Percentiles rank a stretch among this genome's conserved stretches.
phyloP scores from a whole-genome alignment of 2,888 invertebrate genomes.

The Alloscopus bannaensis region DNA sequence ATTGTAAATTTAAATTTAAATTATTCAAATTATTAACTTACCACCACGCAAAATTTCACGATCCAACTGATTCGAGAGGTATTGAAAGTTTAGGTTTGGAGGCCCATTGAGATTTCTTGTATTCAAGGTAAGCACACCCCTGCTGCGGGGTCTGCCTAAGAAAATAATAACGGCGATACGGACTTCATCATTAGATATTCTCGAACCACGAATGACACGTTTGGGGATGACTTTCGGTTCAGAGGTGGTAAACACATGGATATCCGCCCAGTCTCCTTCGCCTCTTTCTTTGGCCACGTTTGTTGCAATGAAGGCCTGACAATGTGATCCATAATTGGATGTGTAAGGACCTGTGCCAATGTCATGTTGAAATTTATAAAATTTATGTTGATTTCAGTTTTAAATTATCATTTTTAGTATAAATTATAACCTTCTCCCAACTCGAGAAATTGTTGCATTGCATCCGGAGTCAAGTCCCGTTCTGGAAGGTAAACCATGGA shows the following conservation, averaged over 20 bases:
- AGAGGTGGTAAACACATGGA: conserved; percentile 24
- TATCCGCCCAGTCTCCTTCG: conserved; percentile 57
- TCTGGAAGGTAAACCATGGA: conserved; percentile 39
- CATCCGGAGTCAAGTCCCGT: conserved; percentile 46
- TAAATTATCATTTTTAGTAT: background rate
- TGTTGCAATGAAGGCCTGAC: conserved; percentile 44
- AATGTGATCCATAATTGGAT: conserved; percentile 22
- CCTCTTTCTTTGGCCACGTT: conserved; percentile 33
- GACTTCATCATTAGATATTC: conserved; percentile 9
- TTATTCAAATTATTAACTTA: background rate
- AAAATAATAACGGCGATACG: background rate
- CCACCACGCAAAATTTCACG: conserved; percentile 20
- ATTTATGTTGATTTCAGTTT: background rate
- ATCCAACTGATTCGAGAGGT: conserved; percentile 23
- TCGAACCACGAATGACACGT: background rate
- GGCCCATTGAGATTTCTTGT: background rate
- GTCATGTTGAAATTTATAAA: background rate
- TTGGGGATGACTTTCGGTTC: background rate
- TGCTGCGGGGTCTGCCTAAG: conserved; percentile 4
- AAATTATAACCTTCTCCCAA: too few species aligned
- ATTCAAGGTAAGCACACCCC: background rate
- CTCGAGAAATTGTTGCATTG: too few species aligned
- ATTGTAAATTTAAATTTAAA: background rate
- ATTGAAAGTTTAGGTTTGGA: conserved; percentile 25
- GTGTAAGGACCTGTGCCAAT: conserved; percentile 57